Base-by-base conservation (phyloP, 35 echinoderm and acorn worm species). In the Chiridota heheva region DNA sequence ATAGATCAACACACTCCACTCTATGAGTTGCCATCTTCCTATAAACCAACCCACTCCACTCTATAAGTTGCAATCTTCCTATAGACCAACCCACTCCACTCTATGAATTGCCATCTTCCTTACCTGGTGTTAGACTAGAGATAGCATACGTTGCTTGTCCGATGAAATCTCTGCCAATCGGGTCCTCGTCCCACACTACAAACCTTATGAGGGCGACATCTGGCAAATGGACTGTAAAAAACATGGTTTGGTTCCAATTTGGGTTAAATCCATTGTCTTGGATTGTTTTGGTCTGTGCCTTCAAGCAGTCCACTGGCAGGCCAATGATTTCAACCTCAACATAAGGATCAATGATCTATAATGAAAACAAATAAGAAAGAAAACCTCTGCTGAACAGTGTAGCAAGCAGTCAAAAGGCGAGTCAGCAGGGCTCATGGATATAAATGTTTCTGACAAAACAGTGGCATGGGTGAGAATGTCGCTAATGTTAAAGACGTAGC, bases 231-330 rank as follows among this genome's bases (percentile, higher is more conserved):
- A 98, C 30, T 1, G 89, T 87, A 56, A 92, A 98, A 25, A 82
- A 82, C 76, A 98, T 87, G 2, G 68, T 86, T 42, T 81, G 82
- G 66, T 98, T 86, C 88, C 95, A 98, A 2, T 84, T 77, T 46
- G 95, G 95, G 51, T 91, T 92, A 41, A 98, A 98, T 40, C 95
- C 95, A 88, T 98, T 98, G 71, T 98, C 95, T 70, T 98, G 88
- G 42, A 97, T 86, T 20, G 95, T 98, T 64, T 88, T 91, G 0
- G 89, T 98, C 61, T 80, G 78, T 61, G 85, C 84, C 55, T 88
- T 98, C 15, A 85, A 61, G 42, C 84, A 92, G 75, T 97, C 95
- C 3, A 76, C 64, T 29, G 89, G 84, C 16, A 98, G 46, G 7
- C 89, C 89, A 36, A 98, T 70, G 33, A 97, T 43, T 30, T 98